phyloP scores from a whole-genome alignment of 2,888 invertebrate genomes.

The Hyposoter dolosus region DNA sequence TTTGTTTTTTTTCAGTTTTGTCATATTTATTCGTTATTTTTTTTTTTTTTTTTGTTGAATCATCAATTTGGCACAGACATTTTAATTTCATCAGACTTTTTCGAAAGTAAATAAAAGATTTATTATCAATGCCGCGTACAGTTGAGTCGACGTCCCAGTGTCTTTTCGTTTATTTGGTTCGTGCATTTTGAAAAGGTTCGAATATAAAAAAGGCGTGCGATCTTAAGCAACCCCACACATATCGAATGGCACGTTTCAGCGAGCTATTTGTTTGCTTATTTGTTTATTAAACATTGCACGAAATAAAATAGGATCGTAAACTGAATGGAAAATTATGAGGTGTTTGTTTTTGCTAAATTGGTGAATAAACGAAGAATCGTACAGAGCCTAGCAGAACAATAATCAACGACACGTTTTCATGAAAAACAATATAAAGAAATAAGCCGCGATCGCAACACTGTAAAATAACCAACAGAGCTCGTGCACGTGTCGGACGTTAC shows the following conservation, averaged over 20 bases:
- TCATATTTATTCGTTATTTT: slow-evolving; percentile 13
- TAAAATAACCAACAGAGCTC: neutral
- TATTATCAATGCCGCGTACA: slow-evolving; percentile 30
- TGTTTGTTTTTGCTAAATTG: neutral
- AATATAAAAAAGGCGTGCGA: neutral
- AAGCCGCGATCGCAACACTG: slow-evolving; percentile 3
- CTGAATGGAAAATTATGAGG: neutral
- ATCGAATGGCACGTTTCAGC: slow-evolving; percentile 10
- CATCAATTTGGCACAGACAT: slow-evolving; percentile 66
- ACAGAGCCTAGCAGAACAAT: slow-evolving; percentile 28
- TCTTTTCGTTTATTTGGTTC: slow-evolving; percentile 24
- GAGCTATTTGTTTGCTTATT: neutral
- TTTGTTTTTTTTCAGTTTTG: neutral
- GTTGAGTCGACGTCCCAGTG: slow-evolving; percentile 38
- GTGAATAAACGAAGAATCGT: slow-evolving; percentile 30
- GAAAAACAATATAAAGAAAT: neutral
- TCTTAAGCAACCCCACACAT: slow-evolving; percentile 3
- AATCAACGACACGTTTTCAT: slow-evolving; percentile 8
- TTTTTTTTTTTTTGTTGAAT: no score
- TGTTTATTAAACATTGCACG: neutral
- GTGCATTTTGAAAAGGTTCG: neutral
- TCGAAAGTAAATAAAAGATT: slow-evolving; percentile 36
- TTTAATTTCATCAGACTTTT: slow-evolving; percentile 54
- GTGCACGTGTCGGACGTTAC: slow-evolving; percentile 17
- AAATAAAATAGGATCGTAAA: slow-evolving; percentile 27